Evolutionary conservation across 1,140 invertebrate species (phyloP).

Genomic region (Eueides isabella): DNA sequence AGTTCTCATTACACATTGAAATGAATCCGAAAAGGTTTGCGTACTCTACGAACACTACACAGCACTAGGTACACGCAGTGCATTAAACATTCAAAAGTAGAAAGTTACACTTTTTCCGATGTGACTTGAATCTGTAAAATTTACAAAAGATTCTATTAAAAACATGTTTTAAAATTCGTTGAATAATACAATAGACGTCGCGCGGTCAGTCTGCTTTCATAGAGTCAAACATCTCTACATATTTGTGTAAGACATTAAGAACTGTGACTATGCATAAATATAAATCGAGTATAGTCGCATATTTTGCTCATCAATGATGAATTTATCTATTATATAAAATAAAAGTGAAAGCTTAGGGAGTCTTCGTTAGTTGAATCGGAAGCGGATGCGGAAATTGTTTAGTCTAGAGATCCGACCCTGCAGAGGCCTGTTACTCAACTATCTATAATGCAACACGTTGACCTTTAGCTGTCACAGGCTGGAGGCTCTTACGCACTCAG

Average conservation of each 20-base stretch:
- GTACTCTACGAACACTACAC: background rate
- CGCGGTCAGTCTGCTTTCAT: background rate
- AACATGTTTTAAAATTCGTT: conserved; percentile 25
- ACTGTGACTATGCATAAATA: conserved; percentile 41
- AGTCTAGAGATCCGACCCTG: conserved; percentile 64
- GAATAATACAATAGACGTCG: conserved; percentile 24
- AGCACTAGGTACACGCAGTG: conserved; percentile 29
- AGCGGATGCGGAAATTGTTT: conserved; percentile 65
- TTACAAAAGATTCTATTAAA: conserved; percentile 27
- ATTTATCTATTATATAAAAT: conserved; percentile 54
- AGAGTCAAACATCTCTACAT: background rate
- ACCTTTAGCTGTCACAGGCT: conserved; percentile 55
- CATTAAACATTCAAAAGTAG: conserved; percentile 44
- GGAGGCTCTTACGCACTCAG: conserved; percentile 45
- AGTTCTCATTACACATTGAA: conserved; percentile 64
- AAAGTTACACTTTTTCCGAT: conserved; percentile 70
- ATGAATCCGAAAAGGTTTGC: conserved; percentile 1
- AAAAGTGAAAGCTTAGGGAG: conserved; percentile 60
- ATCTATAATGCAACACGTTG: conserved; percentile 61
- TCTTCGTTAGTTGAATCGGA: conserved; percentile 51
- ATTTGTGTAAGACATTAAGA: background rate
- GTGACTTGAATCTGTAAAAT: conserved; percentile 56
- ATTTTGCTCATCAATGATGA: conserved; percentile 8
- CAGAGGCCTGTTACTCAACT: conserved; percentile 63
- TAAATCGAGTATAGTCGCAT: background rate